phyloP scores from a whole-genome alignment of 2,797 vertebrate genomes.

The Muraenolepis orangiensis region DNA sequence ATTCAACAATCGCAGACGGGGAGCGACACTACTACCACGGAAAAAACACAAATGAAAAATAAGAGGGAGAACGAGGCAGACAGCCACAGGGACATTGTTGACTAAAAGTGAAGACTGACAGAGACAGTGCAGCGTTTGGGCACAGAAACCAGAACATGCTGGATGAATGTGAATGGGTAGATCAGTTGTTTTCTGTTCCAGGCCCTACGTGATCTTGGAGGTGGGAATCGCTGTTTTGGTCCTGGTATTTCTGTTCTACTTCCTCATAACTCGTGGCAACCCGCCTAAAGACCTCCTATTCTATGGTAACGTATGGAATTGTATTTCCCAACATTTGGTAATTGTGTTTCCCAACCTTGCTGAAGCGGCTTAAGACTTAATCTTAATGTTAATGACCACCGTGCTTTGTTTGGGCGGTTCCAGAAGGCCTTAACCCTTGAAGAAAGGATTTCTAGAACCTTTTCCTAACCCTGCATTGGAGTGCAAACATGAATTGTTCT shows the following conservation, averaged over 20 bases:
- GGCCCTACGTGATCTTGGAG: slow-evolving; percentile 63
- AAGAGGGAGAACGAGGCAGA: slow-evolving; percentile 56
- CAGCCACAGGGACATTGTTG: slow-evolving; percentile 39
- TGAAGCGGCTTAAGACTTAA: not conserved
- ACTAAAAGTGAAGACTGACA: slow-evolving; percentile 24
- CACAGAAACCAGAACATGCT: slow-evolving; percentile 9
- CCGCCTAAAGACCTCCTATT: slow-evolving; percentile 78
- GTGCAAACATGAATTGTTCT: slow-evolving; percentile 50
- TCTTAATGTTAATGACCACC: slow-evolving; percentile 28
- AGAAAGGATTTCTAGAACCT: slow-evolving; percentile 41
- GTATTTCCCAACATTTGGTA: slow-evolving; percentile 32
- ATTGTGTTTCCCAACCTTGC: slow-evolving; percentile 19
- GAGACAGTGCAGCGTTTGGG: not conserved
- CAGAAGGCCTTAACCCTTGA: not conserved
- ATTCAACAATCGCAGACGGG: slow-evolving; percentile 44
- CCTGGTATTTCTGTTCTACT: slow-evolving; percentile 67
- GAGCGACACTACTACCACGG: slow-evolving; percentile 29
- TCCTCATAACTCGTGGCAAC: slow-evolving; percentile 64
- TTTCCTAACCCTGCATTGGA: slow-evolving; percentile 3
- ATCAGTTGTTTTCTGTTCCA: slow-evolving; percentile 36
- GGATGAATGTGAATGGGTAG: slow-evolving; percentile 30
- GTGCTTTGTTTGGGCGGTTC: slow-evolving; percentile 16
- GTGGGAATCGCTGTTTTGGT: slow-evolving; percentile 64
- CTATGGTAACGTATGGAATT: slow-evolving; percentile 71
- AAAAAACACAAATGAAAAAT: slow-evolving; percentile 48